Percentiles rank a stretch among this genome's conserved stretches.
Evolutionary conservation across 2,888 invertebrate genomes (phyloP).

Genomic region (Desoria tigrina): DNA sequence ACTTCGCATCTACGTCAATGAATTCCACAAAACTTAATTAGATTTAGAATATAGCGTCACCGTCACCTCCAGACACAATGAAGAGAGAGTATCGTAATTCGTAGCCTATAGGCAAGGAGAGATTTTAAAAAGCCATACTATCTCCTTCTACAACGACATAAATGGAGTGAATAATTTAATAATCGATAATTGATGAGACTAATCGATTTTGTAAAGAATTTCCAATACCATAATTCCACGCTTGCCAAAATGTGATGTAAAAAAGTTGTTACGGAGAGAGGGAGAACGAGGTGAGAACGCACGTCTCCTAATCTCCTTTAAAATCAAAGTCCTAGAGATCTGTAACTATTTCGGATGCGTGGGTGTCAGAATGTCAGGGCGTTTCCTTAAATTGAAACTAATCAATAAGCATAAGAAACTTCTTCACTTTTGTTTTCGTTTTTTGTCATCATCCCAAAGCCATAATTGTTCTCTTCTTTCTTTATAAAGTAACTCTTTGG

Average conservation of each 20-base stretch:
- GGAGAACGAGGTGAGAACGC: neutral
- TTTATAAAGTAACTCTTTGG: neutral
- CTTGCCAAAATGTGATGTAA: neutral
- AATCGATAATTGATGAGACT: neutral
- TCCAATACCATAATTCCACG: no score
- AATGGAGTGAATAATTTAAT: neutral
- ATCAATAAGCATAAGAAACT: slow-evolving; percentile 12
- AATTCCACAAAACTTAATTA: no score
- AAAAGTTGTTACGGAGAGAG: neutral
- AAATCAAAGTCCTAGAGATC: no score
- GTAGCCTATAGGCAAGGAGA: no score
- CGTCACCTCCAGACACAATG: no score
- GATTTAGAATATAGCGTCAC: no score
- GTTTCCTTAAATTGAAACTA: slow-evolving; percentile 28
- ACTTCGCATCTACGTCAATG: no score
- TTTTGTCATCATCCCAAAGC: neutral
- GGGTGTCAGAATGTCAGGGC: slow-evolving; percentile 40
- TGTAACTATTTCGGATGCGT: no score
- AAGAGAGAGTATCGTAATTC: no score
- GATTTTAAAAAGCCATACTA: neutral
- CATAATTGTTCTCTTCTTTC: slow-evolving; percentile 1
- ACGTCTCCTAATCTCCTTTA: no score
- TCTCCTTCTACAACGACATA: neutral
- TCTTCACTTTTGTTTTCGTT: slow-evolving; percentile 7
- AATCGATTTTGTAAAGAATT: slow-evolving; percentile 1